Conservation (phyloP, 2,797 vertebrate genomes). For the Falco cherrug region DNA sequence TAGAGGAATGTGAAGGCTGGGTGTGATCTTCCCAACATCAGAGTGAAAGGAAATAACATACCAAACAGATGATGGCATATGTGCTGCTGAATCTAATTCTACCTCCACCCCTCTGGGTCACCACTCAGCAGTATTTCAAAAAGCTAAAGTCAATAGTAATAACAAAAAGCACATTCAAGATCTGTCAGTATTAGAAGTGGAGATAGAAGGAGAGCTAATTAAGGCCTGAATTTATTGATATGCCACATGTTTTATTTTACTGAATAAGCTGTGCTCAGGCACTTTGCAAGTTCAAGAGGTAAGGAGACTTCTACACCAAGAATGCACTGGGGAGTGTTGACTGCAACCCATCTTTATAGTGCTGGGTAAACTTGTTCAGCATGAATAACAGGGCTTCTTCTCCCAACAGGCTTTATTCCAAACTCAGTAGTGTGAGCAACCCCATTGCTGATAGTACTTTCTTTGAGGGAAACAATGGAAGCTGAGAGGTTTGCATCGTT, state of each 20-base stretch:
- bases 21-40: conserved; percentile 77
- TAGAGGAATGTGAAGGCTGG: conserved; percentile 74
- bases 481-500: background rate
- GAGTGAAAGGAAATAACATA: conserved; percentile 78
- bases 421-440: background rate
- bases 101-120: conserved; percentile 71
- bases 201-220: conserved; percentile 35
- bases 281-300: conserved; percentile 16
- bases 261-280: background rate
- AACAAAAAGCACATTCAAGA: conserved; percentile 48
- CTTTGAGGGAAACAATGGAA: background rate
- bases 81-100: conserved; percentile 58
- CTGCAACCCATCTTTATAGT: background rate
- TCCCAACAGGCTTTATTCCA: background rate
- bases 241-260: background rate
- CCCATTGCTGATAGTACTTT: background rate
- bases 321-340: background rate
- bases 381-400: background rate
- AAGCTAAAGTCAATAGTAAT: conserved; percentile 55
- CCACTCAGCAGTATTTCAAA: conserved; percentile 73
- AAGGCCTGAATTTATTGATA: conserved; percentile 32
- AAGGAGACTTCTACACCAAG: background rate
- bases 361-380: conserved; percentile 29
- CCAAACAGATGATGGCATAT: conserved; percentile 71
- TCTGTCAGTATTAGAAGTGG: conserved; percentile 48